Conservation (phyloP, 2,888 invertebrate species). For the Oscheius onirici region DNA sequence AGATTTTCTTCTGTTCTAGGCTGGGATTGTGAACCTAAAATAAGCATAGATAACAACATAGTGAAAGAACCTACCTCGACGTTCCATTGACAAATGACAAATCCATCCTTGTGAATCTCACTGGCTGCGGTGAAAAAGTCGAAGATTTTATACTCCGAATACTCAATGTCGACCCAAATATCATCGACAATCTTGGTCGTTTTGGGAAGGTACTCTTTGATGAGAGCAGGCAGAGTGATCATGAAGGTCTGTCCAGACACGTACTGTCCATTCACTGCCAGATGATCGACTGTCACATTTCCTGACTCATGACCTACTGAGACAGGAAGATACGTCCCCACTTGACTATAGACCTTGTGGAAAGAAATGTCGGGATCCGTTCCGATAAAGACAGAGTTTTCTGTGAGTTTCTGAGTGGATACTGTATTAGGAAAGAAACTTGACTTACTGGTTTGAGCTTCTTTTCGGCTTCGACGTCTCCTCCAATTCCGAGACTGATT, state of each 20-base stretch:
- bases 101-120: background rate
- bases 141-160: constrained; percentile 6
- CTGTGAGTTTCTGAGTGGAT: background rate
- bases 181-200: constrained; percentile 4
- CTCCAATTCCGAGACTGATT: constrained; percentile 2
- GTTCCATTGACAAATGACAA: constrained; percentile 8
- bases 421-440: background rate
- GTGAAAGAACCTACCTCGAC: background rate
- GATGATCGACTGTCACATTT: background rate
- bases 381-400: constrained; percentile 1
- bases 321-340: background rate
- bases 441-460: constrained; percentile 7
- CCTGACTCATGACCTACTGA: background rate
- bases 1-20: background rate
- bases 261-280: background rate
- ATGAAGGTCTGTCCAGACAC: background rate
- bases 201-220: constrained; percentile 1
- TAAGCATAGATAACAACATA: background rate
- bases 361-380: background rate
- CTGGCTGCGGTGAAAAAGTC: background rate
- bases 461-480: constrained; percentile 8
- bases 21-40: background rate
- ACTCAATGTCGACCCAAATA: constrained; percentile 15
- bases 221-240: background rate
- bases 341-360: background rate